phyloP scores from a whole-genome alignment of 2,888 invertebrate genomes.

The Macrostomum cliftonense region DNA sequence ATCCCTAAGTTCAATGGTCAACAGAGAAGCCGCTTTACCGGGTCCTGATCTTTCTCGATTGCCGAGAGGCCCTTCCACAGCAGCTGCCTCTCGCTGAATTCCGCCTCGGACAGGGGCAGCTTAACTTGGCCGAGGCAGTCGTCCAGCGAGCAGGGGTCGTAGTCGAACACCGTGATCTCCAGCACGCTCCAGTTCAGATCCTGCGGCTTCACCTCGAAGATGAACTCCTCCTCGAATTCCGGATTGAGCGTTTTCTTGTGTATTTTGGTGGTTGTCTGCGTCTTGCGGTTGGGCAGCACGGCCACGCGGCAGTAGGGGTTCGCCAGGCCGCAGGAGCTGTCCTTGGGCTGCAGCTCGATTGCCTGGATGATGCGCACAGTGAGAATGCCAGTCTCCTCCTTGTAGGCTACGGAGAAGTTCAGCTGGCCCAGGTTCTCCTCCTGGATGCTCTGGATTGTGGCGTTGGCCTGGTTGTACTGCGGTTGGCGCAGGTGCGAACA shows the following conservation, averaged over 20 bases:
- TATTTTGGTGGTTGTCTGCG: constrained; percentile 41
- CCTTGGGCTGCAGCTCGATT: constrained; percentile 19
- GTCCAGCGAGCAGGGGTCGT: constrained; percentile 47
- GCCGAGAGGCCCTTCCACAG: constrained; percentile 44
- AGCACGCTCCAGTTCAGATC: constrained; percentile 43
- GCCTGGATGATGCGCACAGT: no score
- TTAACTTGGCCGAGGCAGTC: constrained; percentile 48
- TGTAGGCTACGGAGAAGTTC: constrained; percentile 47
- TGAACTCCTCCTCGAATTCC: constrained; percentile 51
- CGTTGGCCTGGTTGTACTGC: constrained; percentile 15
- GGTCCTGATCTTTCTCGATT: constrained; percentile 14
- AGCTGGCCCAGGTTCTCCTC: constrained; percentile 46
- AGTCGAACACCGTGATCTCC: constrained; percentile 49
- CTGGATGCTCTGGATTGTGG: constrained; percentile 24
- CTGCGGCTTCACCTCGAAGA: constrained; percentile 44
- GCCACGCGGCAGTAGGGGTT: constrained; percentile 59
- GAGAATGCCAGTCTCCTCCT: constrained; percentile 42
- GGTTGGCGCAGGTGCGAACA: not conserved
- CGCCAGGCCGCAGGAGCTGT: constrained; percentile 22
- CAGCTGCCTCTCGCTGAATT: constrained; percentile 44
- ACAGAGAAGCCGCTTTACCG: no score
- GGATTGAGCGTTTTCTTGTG: constrained; percentile 50
- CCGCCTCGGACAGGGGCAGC: constrained; percentile 43
- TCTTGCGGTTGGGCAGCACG: constrained; percentile 59
- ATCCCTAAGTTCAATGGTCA: no score